These are phyloP conservation scores for Microcebus tavaratra DNA, from an alignment of 2,113 vertebrate species.

Conservation along the genomic window DNA sequence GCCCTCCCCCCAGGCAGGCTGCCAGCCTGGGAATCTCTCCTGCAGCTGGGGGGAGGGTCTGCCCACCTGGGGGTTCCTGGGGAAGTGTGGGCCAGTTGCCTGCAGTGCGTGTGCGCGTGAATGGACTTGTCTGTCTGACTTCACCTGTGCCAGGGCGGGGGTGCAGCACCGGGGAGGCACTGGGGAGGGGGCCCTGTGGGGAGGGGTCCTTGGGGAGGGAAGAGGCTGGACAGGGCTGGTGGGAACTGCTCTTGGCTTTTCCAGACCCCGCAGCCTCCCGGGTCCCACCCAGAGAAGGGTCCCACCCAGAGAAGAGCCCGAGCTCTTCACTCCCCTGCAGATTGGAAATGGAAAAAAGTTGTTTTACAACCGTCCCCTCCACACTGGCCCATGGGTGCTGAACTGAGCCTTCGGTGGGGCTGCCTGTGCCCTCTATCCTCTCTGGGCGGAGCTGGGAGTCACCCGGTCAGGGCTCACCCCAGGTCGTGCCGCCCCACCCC, in stretches of 20 bases:
- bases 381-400: neutral
- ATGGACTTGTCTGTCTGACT: neutral
- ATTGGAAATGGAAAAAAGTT: neutral
- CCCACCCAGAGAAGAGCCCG: neutral
- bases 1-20: neutral
- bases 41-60: neutral
- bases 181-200: neutral
- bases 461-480: neutral
- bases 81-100: neutral
- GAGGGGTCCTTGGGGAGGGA: neutral
- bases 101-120: neutral
- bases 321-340: neutral
- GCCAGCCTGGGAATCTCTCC: neutral
- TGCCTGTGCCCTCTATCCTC: neutral
- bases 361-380: neutral
- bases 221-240: neutral
- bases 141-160: neutral
- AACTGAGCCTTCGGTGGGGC: neutral
- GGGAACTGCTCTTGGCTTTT: conserved; percentile 32
- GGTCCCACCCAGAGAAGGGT: neutral
- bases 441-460: neutral
- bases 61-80: neutral
- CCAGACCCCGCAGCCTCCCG: neutral
- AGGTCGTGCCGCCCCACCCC: neutral
- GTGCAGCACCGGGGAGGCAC: neutral